These are phyloP conservation scores for Drosophila saltans DNA, from an alignment of 1,140 invertebrate species.

Conservation along the genomic window DNA sequence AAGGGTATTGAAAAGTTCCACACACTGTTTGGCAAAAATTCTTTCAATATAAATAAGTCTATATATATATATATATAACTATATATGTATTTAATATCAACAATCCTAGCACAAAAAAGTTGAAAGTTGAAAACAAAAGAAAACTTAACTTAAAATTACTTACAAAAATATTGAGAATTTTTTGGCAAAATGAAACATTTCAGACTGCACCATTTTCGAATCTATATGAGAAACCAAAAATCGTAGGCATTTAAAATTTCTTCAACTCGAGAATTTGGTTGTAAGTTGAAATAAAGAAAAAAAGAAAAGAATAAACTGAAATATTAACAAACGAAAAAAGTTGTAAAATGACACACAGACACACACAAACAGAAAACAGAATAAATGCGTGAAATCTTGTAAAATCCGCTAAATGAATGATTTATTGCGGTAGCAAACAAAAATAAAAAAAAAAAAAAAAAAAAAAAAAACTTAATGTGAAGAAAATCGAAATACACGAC, in stretches of 20 bases:
- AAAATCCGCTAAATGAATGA: slow-evolving; percentile 49
- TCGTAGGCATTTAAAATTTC: slow-evolving; percentile 69
- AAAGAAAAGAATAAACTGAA: slow-evolving; percentile 45
- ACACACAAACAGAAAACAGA: slow-evolving; percentile 6
- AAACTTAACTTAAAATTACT: slow-evolving; percentile 1
- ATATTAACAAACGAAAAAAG: slow-evolving; percentile 36
- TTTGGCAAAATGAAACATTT: slow-evolving; percentile 59
- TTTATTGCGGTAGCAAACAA: slow-evolving; percentile 6
- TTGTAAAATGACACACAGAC: slow-evolving; percentile 64
- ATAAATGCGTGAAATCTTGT: slow-evolving; percentile 40
- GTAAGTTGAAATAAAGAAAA: slow-evolving; percentile 47
- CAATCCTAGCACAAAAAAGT: slow-evolving; percentile 29
- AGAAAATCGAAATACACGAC: slow-evolving; percentile 62
- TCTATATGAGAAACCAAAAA: slow-evolving; percentile 25
- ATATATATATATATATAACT: neutral
- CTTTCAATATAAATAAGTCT: neutral
- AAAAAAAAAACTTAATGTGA: slow-evolving; percentile 28
- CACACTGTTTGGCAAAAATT: neutral
- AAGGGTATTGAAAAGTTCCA: neutral
- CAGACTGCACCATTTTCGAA: slow-evolving; percentile 66
- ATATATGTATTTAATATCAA: slow-evolving; percentile 10
- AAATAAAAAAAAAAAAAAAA: slow-evolving; percentile 11
- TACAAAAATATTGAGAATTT: slow-evolving; percentile 40
- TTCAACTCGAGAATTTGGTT: slow-evolving; percentile 61
- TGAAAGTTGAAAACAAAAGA: slow-evolving; percentile 26